Evolutionary conservation across 2,113 vertebrate genomes (phyloP).

Genomic region (Pluvianellus socialis): DNA sequence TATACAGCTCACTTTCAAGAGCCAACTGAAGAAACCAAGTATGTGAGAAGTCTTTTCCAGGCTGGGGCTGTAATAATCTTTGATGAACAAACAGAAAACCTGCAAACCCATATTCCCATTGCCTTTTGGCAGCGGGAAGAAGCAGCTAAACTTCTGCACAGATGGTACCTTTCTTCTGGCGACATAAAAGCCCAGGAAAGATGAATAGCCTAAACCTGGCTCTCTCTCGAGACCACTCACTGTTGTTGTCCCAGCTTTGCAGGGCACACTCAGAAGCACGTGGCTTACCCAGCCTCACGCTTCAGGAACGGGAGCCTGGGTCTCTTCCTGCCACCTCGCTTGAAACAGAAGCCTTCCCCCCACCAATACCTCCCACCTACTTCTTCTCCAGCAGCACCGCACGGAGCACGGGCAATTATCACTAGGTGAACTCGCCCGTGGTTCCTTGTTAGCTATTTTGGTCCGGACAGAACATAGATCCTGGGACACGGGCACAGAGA

Average conservation of each 20-base stretch:
- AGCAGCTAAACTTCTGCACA: neutral
- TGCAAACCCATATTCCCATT: neutral
- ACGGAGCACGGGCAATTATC: neutral
- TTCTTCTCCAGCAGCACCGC: neutral
- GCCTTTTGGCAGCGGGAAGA: neutral
- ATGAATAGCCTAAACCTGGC: neutral
- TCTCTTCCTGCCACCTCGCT: neutral
- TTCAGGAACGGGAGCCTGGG: neutral
- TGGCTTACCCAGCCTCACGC: neutral
- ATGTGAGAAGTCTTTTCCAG: neutral
- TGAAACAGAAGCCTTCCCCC: neutral
- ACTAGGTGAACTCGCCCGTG: neutral
- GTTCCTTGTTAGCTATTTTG: slow-evolving; percentile 16
- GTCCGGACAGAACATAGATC: neutral
- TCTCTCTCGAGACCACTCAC: neutral
- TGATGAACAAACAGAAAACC: neutral
- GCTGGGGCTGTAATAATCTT: neutral
- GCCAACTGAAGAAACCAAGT: neutral
- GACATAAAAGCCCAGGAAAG: neutral
- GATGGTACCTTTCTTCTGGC: neutral
- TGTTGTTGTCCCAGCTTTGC: neutral
- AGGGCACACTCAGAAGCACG: neutral
- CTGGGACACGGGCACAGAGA: neutral
- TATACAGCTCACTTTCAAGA: neutral
- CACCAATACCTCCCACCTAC: neutral